Conservation (phyloP, 2,113 vertebrate genomes). For the Theristicus caerulescens region DNA sequence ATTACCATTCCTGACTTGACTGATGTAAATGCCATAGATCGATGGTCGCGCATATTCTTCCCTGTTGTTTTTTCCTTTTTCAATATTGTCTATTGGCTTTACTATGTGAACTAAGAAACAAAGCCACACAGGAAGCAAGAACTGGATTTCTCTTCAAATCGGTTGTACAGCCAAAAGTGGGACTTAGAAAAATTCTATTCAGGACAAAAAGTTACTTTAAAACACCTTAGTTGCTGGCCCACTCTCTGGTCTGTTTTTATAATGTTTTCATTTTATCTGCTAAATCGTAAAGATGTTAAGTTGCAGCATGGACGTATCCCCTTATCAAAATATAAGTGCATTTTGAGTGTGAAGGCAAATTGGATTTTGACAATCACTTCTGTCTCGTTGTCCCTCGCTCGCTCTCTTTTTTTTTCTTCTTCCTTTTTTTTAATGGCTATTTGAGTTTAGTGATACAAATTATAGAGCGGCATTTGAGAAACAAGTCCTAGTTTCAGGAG, state of each 20-base stretch:
- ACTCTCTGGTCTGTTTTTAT: conserved; percentile 76
- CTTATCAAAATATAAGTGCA: conserved; percentile 46
- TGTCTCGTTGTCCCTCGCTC: background rate
- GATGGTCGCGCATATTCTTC: conserved; percentile 98
- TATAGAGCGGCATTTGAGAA: conserved; percentile 8
- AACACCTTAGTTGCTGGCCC: conserved; percentile 92
- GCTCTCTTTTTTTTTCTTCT: background rate
- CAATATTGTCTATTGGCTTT: conserved; percentile 98
- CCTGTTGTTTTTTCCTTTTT: conserved; percentile 98
- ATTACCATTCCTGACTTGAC: conserved; percentile 98
- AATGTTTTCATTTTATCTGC: conserved; percentile 69
- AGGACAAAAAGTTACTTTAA: conserved; percentile 85
- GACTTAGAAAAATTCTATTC: conserved; percentile 84
- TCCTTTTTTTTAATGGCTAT: background rate
- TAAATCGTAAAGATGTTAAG: conserved; percentile 21
- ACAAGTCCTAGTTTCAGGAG: background rate
- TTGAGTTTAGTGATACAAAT: background rate
- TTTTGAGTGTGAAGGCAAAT: conserved; percentile 44
- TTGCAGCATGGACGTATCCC: conserved; percentile 56
- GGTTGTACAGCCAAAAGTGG: conserved; percentile 83
- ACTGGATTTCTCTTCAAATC: conserved; percentile 81
- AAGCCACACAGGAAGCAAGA: conserved; percentile 69
- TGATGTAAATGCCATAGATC: conserved; percentile 98
- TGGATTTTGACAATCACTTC: conserved; percentile 26
- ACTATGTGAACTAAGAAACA: conserved; percentile 92